Evolutionary conservation across 2,888 invertebrate genomes (phyloP), one percentile per base, ranked within the genome.

Genomic region (Cryptocephalus moraei): DNA sequence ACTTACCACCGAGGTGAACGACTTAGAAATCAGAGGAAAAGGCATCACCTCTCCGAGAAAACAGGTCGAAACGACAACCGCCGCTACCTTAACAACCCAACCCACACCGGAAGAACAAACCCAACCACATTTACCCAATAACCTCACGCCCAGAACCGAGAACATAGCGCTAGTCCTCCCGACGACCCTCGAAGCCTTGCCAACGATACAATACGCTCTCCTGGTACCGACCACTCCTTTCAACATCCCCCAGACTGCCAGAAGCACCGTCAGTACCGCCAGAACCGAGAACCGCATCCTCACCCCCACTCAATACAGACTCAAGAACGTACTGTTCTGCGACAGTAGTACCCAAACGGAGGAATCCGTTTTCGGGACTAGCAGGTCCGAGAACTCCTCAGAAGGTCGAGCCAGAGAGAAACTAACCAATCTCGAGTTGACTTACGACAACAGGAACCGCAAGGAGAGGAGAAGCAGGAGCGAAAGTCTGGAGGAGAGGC

Each of bases 271-370:
- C 12, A 58, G 65, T 13, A 52, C 56, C n/a, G 41, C 62, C 8
- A 49, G 69, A 36, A 71, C 71, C 1, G 74, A 75, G 59, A 75
- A 74, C 52, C 63, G 79, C 41, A 63, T 80, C 9, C 65, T 80
- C 45, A 81, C 80, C 0, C 80, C 80, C 1, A 78, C 77, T 55
- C 73, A 75, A 51, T 79, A 74, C 56, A 59, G 73, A 48, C 62
- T 59, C 36, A 74, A 77, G 50, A 67, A 71, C 47, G 60, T 68
- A 48, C 71, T 68, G 54, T 71, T 73, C 47, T 77, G 78, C 60
- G 83, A 84, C 60, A 82, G 75, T 44, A 75, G 77, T 44, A 84
- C 84, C n/a, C 84, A 85, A 70, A 85, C 84, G 1, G 82, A 84
- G 52, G 51, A 50, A 33, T 56, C 57, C 0, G 49, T 52, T 14